Evolutionary conservation across 2,888 invertebrate species (phyloP).

Genomic region (Athalia rosae): DNA sequence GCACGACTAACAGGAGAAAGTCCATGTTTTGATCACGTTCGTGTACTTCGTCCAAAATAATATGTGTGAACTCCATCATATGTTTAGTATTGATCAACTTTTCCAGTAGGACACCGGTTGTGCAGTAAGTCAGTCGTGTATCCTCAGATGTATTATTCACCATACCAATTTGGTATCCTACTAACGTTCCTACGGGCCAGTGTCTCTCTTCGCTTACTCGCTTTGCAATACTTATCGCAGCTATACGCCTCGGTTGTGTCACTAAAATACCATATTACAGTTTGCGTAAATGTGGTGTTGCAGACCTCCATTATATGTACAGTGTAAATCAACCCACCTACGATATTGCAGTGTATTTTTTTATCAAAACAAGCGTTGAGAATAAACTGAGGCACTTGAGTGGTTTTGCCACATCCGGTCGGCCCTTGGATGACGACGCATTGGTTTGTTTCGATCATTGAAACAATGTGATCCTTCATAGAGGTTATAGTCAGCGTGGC

Average conservation of each 20-base stretch:
- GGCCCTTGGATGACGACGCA: conserved; percentile 92
- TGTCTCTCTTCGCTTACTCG: conserved; percentile 89
- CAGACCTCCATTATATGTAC: background rate
- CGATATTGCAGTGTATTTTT: conserved; percentile 85
- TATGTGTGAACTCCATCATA: conserved; percentile 88
- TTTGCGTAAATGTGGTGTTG: background rate
- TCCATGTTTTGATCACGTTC: conserved; percentile 96
- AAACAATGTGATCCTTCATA: conserved; percentile 78
- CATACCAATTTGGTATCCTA: conserved; percentile 92
- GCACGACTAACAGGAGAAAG: conserved; percentile 88
- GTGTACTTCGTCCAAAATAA: conserved; percentile 95
- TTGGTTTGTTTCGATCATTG: conserved; percentile 80
- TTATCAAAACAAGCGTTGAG: conserved; percentile 84
- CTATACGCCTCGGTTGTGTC: conserved; percentile 95
- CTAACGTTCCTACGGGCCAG: conserved; percentile 88
- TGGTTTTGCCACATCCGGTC: conserved; percentile 97
- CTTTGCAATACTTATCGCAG: conserved; percentile 91
- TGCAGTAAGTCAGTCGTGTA: conserved; percentile 89
- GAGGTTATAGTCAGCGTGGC: conserved; percentile 63
- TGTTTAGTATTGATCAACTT: conserved; percentile 82
- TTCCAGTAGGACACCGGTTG: conserved; percentile 91
- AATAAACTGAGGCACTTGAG: conserved; percentile 93
- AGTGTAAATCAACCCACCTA: conserved; percentile 68
- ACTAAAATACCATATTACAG: conserved; percentile 73
- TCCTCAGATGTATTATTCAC: conserved; percentile 79